phyloP scores from a whole-genome alignment of 2,113 vertebrate genomes.

The Channa argus region DNA sequence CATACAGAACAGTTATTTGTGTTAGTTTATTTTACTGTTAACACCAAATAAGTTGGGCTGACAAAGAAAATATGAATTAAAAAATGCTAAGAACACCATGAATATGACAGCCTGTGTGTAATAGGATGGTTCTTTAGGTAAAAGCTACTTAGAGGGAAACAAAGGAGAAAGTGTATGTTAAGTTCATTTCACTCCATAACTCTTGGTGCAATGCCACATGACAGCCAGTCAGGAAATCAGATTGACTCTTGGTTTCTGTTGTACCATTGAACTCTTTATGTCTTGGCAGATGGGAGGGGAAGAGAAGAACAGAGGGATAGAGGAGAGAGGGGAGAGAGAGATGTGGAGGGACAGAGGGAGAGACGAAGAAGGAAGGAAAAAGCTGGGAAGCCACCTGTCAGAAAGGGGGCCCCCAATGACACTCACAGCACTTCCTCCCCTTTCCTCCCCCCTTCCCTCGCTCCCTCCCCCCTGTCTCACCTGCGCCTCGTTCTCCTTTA shows the following conservation, averaged over 20 bases:
- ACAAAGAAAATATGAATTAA: not conserved
- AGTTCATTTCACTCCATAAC: conserved; percentile 12
- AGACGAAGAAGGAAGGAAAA: conserved; percentile 80
- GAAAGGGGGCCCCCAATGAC: conserved; percentile 59
- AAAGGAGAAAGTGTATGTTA: not conserved
- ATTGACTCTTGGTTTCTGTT: conserved; percentile 59
- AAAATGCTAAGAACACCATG: no score
- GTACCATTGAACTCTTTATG: conserved; percentile 54
- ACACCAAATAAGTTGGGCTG: not conserved
- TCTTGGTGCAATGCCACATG: conserved; percentile 14
- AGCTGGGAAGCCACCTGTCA: conserved; percentile 71
- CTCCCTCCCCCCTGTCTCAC: conserved; percentile 84
- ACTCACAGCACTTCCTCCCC: conserved; percentile 75
- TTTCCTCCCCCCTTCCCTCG: conserved; percentile 69
- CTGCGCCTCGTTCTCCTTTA: conserved; percentile 92
- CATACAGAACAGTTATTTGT: no score
- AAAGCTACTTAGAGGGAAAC: conserved; percentile 18
- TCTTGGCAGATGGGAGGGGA: conserved; percentile 50
- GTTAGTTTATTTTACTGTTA: no score
- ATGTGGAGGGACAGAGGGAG: conserved; percentile 77
- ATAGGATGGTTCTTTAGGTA: conserved; percentile 6
- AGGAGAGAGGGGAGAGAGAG: conserved; percentile 79
- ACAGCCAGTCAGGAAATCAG: conserved; percentile 36
- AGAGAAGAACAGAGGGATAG: conserved; percentile 79
- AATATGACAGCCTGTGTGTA: not conserved